Evolutionary conservation across 2,888 invertebrate species (phyloP).

Genomic region (Euzophera pinguis): DNA sequence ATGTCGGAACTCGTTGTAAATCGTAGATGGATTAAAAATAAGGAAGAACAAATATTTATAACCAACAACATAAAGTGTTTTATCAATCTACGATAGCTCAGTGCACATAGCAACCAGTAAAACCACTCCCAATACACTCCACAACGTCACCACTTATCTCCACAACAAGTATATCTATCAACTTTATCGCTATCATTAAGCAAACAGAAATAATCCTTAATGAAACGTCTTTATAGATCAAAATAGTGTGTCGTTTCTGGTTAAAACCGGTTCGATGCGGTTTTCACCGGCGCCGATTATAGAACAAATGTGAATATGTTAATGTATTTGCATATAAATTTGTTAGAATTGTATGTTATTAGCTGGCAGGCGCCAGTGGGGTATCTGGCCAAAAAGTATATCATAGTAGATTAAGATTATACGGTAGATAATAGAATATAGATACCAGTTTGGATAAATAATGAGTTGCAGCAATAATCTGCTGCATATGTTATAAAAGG

Average conservation of each 20-base stretch:
- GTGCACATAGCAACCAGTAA: neutral
- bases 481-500: no score
- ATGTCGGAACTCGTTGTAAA: no score
- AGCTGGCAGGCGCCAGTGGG: neutral
- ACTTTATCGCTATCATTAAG: neutral
- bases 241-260: neutral
- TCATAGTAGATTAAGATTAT: neutral
- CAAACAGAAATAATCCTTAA: neutral
- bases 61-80: neutral
- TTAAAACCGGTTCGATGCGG: neutral
- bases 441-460: no score
- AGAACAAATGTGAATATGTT: slow-evolving; percentile 6
- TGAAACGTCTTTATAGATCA: neutral
- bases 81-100: neutral
- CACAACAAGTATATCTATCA: slow-evolving; percentile 4
- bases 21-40: neutral
- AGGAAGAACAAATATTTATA: neutral
- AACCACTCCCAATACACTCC: neutral
- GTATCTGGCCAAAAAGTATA: neutral
- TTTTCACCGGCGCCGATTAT: neutral
- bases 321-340: slow-evolving; percentile 7
- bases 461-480: no score
- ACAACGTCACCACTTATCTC: slow-evolving; percentile 1
- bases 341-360: slow-evolving; percentile 1
- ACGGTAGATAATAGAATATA: neutral